A percentile compares a stretch with the other conserved stretches of the same genome.
phyloP scores from a whole-genome alignment of 1,140 invertebrate species.

The Listronotus oregonensis region DNA sequence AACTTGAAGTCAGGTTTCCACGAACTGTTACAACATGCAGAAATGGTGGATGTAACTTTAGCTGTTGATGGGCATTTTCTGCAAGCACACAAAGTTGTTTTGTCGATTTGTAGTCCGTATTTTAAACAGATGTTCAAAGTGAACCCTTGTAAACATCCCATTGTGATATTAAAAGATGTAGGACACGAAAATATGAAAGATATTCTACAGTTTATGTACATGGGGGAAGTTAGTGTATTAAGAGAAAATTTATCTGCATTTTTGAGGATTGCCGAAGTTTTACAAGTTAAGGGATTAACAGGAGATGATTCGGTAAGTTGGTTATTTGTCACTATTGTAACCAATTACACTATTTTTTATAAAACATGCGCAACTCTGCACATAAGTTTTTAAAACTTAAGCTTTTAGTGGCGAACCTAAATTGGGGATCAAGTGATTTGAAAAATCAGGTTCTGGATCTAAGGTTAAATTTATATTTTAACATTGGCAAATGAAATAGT shows the following conservation, averaged over 20 bases:
- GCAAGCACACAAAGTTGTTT: constrained; percentile 73
- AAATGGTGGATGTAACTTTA: constrained; percentile 74
- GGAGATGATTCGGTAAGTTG: constrained; percentile 55
- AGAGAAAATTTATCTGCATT: constrained; percentile 86
- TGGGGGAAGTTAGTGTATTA: constrained; percentile 89
- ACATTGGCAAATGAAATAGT: too few species aligned
- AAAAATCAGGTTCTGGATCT: too few species aligned
- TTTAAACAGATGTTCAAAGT: constrained; percentile 73
- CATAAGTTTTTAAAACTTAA: too few species aligned
- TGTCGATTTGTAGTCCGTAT: constrained; percentile 75
- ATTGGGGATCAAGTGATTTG: too few species aligned
- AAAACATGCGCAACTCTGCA: not conserved
- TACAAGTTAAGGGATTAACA: constrained; percentile 87
- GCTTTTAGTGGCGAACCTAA: too few species aligned
- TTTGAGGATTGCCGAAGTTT: constrained; percentile 83
- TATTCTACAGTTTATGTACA: constrained; percentile 83
- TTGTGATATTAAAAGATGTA: constrained; percentile 81
- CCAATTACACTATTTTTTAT: constrained; percentile 12
- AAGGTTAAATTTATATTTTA: too few species aligned
- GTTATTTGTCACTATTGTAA: too few species aligned
- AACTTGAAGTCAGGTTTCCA: constrained; percentile 67
- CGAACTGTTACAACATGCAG: constrained; percentile 65
- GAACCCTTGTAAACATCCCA: constrained; percentile 60
- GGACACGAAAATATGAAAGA: constrained; percentile 76
- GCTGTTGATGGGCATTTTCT: constrained; percentile 72